Evolutionary conservation across 2,797 vertebrate genomes (phyloP), one percentile per base, ranked within the genome.

Genomic region (Pseudopleuronectes americanus): DNA sequence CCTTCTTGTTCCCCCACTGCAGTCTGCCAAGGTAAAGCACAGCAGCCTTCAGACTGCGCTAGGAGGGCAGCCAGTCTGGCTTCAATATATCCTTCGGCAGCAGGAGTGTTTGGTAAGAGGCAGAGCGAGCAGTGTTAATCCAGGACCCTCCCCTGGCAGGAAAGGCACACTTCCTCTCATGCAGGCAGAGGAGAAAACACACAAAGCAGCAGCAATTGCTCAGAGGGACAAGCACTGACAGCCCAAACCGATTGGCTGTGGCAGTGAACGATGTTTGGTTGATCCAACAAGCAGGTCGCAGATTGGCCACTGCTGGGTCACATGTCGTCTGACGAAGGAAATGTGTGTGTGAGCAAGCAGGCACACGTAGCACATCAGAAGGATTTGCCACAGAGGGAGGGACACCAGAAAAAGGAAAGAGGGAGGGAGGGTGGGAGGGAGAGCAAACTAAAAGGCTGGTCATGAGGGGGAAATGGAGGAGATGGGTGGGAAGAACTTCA

Each of bases 161-260:
- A 94, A 93, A 88, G 89, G 33, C 77, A 90, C 87, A 92, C 91
- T 95, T 95, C 93, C 95, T 95, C 87, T 86, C 81, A 87, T 84
- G 72, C 78, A 90, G 90, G 84, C 87, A 70, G 79, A 84, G 59
- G 68, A 79, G 64, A 83, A 86, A 92, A 89, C 70, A 88, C 68
- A 84, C 80, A 75, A 85, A 84, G 71, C 47, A 86, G 78, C 77
- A 81, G 84, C 77, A 22, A 85, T 64, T 65, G 60, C 75, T 76
- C 76, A 81, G 64, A 65, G 85, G 68, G 70, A 72, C 66, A 71
- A 58, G 68, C 77, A 87, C 5, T 53, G 91, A 91, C 75, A 58
- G 47, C 61, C 8, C 71, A 13, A 73, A 80, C 62, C 57, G 81
- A 93, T 94, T 93, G 93, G 95, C 81, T 68, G 68, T 86, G 59